These are phyloP conservation scores for Mnemiopsis leidyi DNA, from an alignment of 37 sponge, comb jelly and placozoan genomes.

Conservation along the genomic window DNA sequence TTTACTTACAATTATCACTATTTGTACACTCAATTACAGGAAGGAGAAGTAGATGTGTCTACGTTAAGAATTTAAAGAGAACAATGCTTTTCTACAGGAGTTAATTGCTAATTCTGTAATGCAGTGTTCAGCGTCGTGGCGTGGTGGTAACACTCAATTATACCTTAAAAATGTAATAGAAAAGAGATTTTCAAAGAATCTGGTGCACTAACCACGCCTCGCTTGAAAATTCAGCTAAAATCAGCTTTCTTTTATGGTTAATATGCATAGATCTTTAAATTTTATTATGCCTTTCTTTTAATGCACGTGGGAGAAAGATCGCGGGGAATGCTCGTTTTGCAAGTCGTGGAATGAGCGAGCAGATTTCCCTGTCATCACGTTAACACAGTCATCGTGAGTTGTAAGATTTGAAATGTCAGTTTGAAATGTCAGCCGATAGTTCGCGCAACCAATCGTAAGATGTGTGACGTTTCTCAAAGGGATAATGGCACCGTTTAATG, in stretches of 20 bases:
- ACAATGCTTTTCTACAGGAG: too few relatives aligned
- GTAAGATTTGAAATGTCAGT: neutral
- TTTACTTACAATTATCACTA: too few relatives aligned
- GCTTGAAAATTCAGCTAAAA: neutral
- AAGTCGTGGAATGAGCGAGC: neutral
- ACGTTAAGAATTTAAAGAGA: too few relatives aligned
- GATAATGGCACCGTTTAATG: neutral
- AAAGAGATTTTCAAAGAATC: too few relatives aligned
- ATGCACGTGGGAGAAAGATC: neutral
- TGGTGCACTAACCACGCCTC: neutral
- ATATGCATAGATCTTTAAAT: neutral
- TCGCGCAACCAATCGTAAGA: neutral
- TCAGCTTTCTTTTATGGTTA: neutral
- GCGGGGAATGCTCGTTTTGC: neutral
- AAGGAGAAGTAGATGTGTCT: too few relatives aligned
- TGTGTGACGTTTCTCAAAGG: neutral
- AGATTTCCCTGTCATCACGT: neutral
- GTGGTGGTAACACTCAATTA: too few relatives aligned
- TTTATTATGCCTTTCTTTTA: too few relatives aligned
- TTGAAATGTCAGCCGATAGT: neutral
- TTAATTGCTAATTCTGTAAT: too few relatives aligned
- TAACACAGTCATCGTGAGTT: neutral
- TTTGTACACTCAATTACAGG: too few relatives aligned
- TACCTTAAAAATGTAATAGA: too few relatives aligned
- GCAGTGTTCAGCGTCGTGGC: too few relatives aligned